Percentiles rank a stretch among this genome's conserved stretches.
Conservation (phyloP, 2,113 vertebrate species). For the Saccopteryx leptura region DNA sequence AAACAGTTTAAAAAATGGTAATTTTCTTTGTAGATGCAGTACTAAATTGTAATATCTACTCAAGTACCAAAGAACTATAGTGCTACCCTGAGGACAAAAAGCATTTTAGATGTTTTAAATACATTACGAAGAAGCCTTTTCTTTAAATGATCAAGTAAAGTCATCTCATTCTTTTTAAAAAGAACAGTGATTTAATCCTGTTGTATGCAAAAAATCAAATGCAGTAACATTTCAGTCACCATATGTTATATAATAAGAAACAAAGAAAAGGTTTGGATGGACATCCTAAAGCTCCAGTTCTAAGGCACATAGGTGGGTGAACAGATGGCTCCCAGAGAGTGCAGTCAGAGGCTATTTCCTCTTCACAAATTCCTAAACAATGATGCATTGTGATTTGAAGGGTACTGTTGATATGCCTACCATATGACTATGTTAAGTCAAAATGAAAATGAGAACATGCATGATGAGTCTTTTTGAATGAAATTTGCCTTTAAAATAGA, state of each 20-base stretch:
- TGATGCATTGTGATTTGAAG: not conserved
- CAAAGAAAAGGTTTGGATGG: constrained; percentile 46
- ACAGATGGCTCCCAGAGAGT: not conserved
- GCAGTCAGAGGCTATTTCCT: not conserved
- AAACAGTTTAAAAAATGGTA: constrained; percentile 83
- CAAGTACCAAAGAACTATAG: constrained; percentile 70
- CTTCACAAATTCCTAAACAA: constrained; percentile 48
- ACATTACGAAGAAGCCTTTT: constrained; percentile 72
- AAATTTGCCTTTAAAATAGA: not conserved
- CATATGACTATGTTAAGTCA: constrained; percentile 30
- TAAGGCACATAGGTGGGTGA: constrained; percentile 18
- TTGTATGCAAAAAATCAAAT: constrained; percentile 75
- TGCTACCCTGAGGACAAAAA: constrained; percentile 80
- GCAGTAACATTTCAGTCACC: not conserved
- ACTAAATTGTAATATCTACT: constrained; percentile 81
- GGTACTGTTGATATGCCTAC: not conserved
- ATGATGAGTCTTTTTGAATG: not conserved
- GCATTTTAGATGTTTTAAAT: constrained; percentile 79
- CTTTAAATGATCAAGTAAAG: constrained; percentile 60
- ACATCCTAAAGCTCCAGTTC: constrained; percentile 13
- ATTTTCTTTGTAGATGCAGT: constrained; percentile 83
- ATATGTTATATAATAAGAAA: constrained; percentile 33
- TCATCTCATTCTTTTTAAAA: constrained; percentile 68
- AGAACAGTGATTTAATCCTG: constrained; percentile 38
- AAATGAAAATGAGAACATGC: constrained; percentile 44